A percentile compares a stretch with the other conserved stretches of the same genome.
These are phyloP conservation scores for Dasyprocta punctata DNA, from an alignment of 2,113 vertebrate species.

Conservation along the genomic window DNA sequence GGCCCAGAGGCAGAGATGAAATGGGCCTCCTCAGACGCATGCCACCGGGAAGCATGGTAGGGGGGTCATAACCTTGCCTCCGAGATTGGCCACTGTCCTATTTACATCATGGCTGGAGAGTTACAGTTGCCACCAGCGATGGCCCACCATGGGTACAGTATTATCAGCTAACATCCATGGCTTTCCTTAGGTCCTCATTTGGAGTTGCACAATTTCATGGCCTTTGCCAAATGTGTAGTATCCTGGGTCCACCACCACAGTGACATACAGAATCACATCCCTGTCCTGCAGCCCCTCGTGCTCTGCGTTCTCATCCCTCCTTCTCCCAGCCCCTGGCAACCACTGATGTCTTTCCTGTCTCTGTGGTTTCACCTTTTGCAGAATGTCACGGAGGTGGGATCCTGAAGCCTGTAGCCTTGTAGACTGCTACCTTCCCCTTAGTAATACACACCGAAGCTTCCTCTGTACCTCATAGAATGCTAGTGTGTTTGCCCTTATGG, in stretches of 20 bases:
- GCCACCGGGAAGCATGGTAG: neutral
- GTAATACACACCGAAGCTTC: accelerated
- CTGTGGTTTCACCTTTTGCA: accelerated
- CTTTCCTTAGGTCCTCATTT: neutral
- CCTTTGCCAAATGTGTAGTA: neutral
- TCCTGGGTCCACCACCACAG: accelerated
- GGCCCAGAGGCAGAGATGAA: neutral
- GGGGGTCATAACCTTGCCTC: neutral
- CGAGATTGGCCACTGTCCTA: neutral
- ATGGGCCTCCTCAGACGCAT: accelerated
- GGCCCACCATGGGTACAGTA: neutral
- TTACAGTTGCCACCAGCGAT: neutral
- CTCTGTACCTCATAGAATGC: accelerated
- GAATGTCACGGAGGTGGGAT: accelerated
- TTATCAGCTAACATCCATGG: neutral
- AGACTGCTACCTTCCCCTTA: accelerated
- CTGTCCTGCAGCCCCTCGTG: neutral
- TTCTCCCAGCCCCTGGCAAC: accelerated
- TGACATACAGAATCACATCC: accelerated
- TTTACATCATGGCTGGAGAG: neutral
- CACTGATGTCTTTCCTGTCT: accelerated
- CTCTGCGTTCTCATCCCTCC: accelerated
- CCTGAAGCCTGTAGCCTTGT: accelerated
- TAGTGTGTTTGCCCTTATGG: accelerated
- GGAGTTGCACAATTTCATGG: neutral